These are phyloP conservation scores for Canis aureus DNA, from an alignment of 2,113 vertebrate species.

Conservation along the genomic window DNA sequence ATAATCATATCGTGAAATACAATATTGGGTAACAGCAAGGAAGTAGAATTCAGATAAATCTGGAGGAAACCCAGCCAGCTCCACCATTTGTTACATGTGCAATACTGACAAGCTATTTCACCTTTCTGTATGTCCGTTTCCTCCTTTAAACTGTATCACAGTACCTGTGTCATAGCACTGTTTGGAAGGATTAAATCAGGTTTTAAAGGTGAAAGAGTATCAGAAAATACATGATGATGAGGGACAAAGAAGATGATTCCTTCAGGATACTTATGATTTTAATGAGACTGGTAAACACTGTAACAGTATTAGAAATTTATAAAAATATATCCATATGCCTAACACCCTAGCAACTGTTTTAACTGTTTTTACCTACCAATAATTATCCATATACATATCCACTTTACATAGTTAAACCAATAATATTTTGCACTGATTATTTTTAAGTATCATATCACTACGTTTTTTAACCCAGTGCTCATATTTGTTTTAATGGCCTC, in stretches of 20 bases:
- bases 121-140: background rate
- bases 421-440: background rate
- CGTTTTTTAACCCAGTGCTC: background rate
- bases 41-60: background rate
- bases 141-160: background rate
- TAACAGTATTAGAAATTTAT: background rate
- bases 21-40: background rate
- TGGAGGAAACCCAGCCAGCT: background rate
- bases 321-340: background rate
- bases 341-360: background rate
- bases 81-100: background rate
- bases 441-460: background rate
- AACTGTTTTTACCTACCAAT: background rate
- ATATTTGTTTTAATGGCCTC: slow-evolving; percentile 9
- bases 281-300: background rate
- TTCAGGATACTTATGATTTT: slow-evolving; percentile 14
- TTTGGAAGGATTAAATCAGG: background rate
- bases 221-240: slow-evolving; percentile 28
- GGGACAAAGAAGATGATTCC: background rate
- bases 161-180: background rate
- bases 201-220: slow-evolving; percentile 27
- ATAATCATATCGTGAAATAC: slow-evolving; percentile 32
- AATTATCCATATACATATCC: background rate
- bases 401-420: background rate
- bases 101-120: background rate